Evolutionary conservation across 2,797 vertebrate species (phyloP).

Genomic region (Cynodonichthys magdalenae): DNA sequence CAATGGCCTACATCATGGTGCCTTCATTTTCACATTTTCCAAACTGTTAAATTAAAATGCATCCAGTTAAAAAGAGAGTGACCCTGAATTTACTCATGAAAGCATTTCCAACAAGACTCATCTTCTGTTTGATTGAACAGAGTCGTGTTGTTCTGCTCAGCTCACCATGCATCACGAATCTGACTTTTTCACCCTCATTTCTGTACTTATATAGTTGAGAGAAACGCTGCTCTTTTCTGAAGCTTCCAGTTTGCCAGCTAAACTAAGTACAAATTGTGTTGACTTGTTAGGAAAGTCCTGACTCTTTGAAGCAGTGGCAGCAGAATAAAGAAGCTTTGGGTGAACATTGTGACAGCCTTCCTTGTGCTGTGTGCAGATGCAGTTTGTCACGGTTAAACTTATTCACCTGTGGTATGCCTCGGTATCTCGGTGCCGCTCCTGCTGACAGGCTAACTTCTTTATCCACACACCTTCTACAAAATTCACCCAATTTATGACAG

Average conservation of each 20-base stretch:
- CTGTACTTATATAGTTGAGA: slow-evolving; percentile 48
- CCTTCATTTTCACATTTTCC: slow-evolving; percentile 11
- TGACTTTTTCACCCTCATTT: slow-evolving; percentile 47
- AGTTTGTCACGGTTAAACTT: slow-evolving; percentile 64
- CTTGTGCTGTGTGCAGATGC: slow-evolving; percentile 45
- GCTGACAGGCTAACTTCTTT: slow-evolving; percentile 68
- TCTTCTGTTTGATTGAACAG: slow-evolving; percentile 7
- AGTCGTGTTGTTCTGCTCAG: slow-evolving; percentile 17
- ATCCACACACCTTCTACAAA: slow-evolving; percentile 52
- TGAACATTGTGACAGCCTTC: slow-evolving; percentile 46
- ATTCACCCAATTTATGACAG: slow-evolving; percentile 62
- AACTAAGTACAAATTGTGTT: slow-evolving; percentile 23
- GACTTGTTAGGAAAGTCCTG: slow-evolving; percentile 42
- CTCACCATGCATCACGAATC: slow-evolving; percentile 40
- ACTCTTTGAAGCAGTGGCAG: slow-evolving; percentile 31
- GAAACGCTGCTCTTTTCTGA: slow-evolving; percentile 27
- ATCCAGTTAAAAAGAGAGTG: neutral
- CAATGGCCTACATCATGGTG: neutral
- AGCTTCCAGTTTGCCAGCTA: slow-evolving; percentile 56
- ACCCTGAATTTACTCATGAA: slow-evolving; percentile 11
- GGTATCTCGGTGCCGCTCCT: slow-evolving; percentile 45
- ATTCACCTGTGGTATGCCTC: slow-evolving; percentile 37
- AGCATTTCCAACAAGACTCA: neutral
- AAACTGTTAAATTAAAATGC: slow-evolving; percentile 2
- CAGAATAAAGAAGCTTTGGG: slow-evolving; percentile 26